phyloP scores from a whole-genome alignment of 2,797 vertebrate genomes.

The Enteromius mattozi region DNA sequence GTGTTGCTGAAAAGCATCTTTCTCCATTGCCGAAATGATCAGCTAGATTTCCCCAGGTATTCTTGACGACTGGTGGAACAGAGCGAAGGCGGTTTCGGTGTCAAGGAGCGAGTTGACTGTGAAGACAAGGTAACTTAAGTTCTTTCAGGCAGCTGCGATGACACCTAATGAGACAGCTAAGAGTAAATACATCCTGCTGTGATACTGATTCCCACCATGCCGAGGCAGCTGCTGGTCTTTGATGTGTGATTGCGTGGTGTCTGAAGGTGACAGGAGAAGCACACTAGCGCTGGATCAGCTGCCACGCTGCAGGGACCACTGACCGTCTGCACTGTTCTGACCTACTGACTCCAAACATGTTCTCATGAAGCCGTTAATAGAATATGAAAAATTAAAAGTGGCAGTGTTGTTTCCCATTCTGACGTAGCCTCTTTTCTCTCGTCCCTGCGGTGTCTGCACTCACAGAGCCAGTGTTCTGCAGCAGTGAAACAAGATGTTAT shows the following conservation, averaged over 20 bases:
- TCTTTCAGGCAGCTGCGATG: constrained; percentile 48
- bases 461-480: constrained; percentile 8
- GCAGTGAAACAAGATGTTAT: constrained; percentile 4
- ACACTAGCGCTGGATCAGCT: neutral
- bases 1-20: neutral
- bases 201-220: constrained; percentile 48
- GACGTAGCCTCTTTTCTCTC: neutral
- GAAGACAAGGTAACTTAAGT: constrained; percentile 17
- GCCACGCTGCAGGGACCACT: neutral
- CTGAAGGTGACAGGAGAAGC: constrained; percentile 12
- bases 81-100: neutral
- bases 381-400: constrained; percentile 9
- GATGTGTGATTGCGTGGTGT: constrained; percentile 33
- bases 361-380: constrained; percentile 28
- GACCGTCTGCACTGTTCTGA: neutral
- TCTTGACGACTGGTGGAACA: neutral
- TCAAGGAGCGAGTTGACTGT: neutral
- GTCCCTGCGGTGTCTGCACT: constrained; percentile 8
- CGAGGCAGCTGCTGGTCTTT: constrained; percentile 31
- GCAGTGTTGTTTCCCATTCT: constrained; percentile 26
- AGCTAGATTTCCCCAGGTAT: neutral
- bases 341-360: constrained; percentile 18
- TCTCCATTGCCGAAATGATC: neutral
- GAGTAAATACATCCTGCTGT: constrained; percentile 49
- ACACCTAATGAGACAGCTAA: constrained; percentile 55